Evolutionary conservation across 2,113 vertebrate species (phyloP).

Genomic region (Cynopterus brachyotis): DNA sequence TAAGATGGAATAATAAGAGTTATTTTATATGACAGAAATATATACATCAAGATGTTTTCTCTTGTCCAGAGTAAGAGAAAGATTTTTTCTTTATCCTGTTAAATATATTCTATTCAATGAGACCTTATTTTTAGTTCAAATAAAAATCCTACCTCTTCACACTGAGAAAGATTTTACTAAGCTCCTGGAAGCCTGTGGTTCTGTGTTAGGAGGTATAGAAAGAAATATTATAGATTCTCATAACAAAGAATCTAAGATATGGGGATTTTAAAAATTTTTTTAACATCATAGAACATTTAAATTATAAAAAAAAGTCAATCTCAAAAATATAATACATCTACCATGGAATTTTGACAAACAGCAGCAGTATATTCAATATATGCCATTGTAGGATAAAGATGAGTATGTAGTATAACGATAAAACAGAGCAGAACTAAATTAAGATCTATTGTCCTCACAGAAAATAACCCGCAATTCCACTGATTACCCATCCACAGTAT

Average conservation of each 20-base stretch:
- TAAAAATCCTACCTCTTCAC: conserved; percentile 40
- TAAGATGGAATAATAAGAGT: background rate
- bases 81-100: background rate
- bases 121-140: conserved; percentile 52
- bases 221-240: background rate
- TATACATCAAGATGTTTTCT: background rate
- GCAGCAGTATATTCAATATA: background rate
- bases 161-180: conserved; percentile 3
- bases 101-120: background rate
- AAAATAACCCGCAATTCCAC: conserved; percentile 31
- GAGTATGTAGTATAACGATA: background rate
- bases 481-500: conserved; percentile 19
- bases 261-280: background rate
- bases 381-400: background rate
- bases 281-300: background rate
- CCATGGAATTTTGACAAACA: conserved; percentile 5
- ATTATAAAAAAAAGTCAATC: background rate
- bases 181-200: background rate
- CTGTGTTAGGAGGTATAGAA: background rate
- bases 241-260: background rate
- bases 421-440: conserved; percentile 40
- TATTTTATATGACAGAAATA: background rate
- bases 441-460: conserved; percentile 28
- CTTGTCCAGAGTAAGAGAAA: background rate
- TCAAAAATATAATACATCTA: background rate